Percentiles rank a stretch among this genome's conserved stretches.
phyloP scores from a whole-genome alignment of 2,888 invertebrate species.

The Petrolisthes cinctipes region DNA sequence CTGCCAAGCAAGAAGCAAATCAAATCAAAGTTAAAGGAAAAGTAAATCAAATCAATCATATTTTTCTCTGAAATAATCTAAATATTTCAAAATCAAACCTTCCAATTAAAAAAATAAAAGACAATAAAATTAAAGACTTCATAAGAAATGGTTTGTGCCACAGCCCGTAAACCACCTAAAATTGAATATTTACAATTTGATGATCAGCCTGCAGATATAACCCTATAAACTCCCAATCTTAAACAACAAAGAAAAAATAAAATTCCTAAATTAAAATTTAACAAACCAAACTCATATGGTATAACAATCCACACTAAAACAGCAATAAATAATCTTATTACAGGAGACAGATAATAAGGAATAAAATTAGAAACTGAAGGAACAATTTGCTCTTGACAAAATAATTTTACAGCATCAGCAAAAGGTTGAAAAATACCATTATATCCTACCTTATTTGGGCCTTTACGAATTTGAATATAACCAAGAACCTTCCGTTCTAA shows the following conservation, averaged over 20 bases:
- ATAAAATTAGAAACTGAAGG: constrained; percentile 76
- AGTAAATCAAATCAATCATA: constrained; percentile 69
- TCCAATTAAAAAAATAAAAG: constrained; percentile 71
- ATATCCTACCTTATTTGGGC: constrained; percentile 79
- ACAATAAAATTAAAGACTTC: constrained; percentile 79
- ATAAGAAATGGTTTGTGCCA: constrained; percentile 83
- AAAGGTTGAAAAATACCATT: constrained; percentile 79
- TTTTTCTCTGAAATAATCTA: neutral
- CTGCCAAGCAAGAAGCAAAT: constrained; percentile 77
- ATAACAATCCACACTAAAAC: constrained; percentile 52
- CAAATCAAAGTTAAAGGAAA: constrained; percentile 75
- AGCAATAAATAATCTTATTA: constrained; percentile 75
- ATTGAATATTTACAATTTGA: constrained; percentile 82
- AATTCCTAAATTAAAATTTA: constrained; percentile 69
- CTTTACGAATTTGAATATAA: constrained; percentile 81
- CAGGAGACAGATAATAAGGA: constrained; percentile 76
- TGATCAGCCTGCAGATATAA: constrained; percentile 78
- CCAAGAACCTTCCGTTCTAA: constrained; percentile 80
- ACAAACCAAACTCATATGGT: constrained; percentile 73
- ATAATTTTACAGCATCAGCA: constrained; percentile 80
- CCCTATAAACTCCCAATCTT: constrained; percentile 77
- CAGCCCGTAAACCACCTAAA: constrained; percentile 78
- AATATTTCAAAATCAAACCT: constrained; percentile 18
- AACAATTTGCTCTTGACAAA: constrained; percentile 77
- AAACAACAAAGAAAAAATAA: constrained; percentile 70